Evolutionary conservation across 2,113 vertebrate genomes (phyloP).

Genomic region (Steatornis caripensis): DNA sequence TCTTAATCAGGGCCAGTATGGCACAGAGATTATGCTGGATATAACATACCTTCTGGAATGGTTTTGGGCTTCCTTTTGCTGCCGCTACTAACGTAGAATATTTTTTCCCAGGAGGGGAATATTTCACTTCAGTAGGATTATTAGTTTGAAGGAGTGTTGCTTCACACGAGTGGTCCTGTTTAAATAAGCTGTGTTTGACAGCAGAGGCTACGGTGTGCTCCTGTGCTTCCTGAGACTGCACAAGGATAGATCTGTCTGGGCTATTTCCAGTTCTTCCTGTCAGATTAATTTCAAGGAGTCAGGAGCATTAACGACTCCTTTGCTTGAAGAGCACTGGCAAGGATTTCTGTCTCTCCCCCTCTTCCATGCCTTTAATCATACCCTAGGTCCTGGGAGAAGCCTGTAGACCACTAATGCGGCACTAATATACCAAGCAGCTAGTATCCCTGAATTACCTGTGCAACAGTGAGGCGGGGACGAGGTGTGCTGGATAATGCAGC

Average conservation of each 20-base stretch:
- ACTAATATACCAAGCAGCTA: background rate
- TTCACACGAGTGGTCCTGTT: background rate
- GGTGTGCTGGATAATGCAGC: rapidly evolving
- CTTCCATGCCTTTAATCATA: background rate
- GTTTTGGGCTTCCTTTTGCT: background rate
- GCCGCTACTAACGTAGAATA: background rate
- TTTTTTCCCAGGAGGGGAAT: background rate
- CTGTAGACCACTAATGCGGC: background rate
- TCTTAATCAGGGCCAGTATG: background rate
- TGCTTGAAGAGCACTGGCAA: background rate
- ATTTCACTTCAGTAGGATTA: background rate
- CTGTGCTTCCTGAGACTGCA: background rate
- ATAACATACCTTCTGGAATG: background rate
- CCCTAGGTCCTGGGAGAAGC: background rate
- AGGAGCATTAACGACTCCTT: background rate
- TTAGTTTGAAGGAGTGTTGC: background rate
- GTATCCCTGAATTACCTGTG: background rate
- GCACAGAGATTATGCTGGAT: background rate
- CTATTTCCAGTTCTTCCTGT: background rate
- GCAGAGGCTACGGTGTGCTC: background rate
- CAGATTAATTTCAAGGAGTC: slow-evolving; percentile 24
- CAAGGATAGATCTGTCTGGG: background rate
- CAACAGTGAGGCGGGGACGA: background rate
- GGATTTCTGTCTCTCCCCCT: background rate
- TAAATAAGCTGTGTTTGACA: slow-evolving; percentile 13